phyloP scores from a whole-genome alignment of 1,140 invertebrate genomes.

The Piezodorus guildinii region DNA sequence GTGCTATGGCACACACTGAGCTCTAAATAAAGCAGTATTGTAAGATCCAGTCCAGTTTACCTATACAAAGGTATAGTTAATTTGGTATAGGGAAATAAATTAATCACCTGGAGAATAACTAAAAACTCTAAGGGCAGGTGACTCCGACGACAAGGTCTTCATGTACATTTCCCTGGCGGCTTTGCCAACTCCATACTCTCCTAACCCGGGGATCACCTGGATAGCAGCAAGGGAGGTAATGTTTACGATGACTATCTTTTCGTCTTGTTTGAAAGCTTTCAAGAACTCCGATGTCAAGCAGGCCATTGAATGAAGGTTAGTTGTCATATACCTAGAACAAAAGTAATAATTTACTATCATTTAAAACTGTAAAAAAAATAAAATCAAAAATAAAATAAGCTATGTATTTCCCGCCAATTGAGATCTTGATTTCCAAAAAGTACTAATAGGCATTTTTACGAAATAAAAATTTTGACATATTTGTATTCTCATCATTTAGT shows the following conservation, averaged over 20 bases:
- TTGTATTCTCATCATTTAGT: too few species aligned
- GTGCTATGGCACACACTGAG: too few species aligned
- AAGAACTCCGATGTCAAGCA: slow-evolving; percentile 68
- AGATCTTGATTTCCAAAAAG: too few species aligned
- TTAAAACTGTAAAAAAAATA: too few species aligned
- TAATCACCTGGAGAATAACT: slow-evolving; percentile 77
- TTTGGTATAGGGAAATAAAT: too few species aligned
- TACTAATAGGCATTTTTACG: too few species aligned
- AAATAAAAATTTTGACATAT: too few species aligned
- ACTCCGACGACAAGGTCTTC: slow-evolving; percentile 66
- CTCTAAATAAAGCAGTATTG: too few species aligned
- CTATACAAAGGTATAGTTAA: too few species aligned
- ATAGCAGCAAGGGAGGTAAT: slow-evolving; percentile 75
- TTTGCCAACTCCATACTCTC: slow-evolving; percentile 76
- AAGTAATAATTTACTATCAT: not conserved
- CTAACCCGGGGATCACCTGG: slow-evolving; percentile 59
- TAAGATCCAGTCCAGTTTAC: too few species aligned
- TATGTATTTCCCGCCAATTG: too few species aligned
- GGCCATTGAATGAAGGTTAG: slow-evolving; percentile 41
- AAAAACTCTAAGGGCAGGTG: slow-evolving; percentile 59
- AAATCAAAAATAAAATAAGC: too few species aligned
- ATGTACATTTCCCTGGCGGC: slow-evolving; percentile 89
- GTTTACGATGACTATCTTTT: slow-evolving; percentile 59
- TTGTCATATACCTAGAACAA: slow-evolving; percentile 27
- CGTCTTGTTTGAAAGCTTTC: slow-evolving; percentile 37